Evolutionary conservation across 23 tunicate genomes (phyloP).

Genomic region (Corella eumyota): DNA sequence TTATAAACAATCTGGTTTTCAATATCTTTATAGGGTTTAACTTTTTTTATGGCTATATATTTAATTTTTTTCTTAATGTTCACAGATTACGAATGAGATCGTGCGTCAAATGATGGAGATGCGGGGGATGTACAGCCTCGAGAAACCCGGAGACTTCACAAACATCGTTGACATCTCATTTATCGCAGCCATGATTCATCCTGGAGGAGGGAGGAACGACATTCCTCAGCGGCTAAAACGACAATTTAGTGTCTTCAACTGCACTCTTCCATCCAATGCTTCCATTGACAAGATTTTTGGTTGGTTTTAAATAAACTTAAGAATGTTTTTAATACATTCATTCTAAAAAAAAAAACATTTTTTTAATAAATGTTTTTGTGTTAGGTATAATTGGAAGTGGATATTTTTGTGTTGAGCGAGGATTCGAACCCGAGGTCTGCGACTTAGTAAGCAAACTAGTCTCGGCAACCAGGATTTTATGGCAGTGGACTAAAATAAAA

Average conservation of each 20-base stretch:
- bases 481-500: conserved; percentile 98
- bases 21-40: background rate
- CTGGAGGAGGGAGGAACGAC: conserved; percentile 99
- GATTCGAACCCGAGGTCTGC: conserved; percentile 41
- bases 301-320: conserved; percentile 3
- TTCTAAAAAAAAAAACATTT: background rate
- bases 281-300: conserved; percentile 98
- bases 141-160: conserved; percentile 98
- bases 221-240: conserved; percentile 97
- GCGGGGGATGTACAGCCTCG: conserved; percentile 97
- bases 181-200: conserved; percentile 99
- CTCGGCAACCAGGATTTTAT: conserved; percentile 77
- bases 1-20: too few relatives aligned
- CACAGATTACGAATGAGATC: conserved; percentile 97
- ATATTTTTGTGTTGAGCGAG: conserved; percentile 86
- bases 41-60: background rate
- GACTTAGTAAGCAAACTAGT: conserved; percentile 51
- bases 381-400: conserved; percentile 90
- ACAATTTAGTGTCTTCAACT: conserved; percentile 95
- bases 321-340: background rate
- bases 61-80: background rate
- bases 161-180: conserved; percentile 98
- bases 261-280: conserved; percentile 96
- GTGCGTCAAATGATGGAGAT: conserved; percentile 99
- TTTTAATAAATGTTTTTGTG: too few relatives aligned